Evolutionary conservation across 2,888 invertebrate genomes (phyloP), one percentile per base, ranked within the genome.

Genomic region (Eupithecia dodoneata): DNA sequence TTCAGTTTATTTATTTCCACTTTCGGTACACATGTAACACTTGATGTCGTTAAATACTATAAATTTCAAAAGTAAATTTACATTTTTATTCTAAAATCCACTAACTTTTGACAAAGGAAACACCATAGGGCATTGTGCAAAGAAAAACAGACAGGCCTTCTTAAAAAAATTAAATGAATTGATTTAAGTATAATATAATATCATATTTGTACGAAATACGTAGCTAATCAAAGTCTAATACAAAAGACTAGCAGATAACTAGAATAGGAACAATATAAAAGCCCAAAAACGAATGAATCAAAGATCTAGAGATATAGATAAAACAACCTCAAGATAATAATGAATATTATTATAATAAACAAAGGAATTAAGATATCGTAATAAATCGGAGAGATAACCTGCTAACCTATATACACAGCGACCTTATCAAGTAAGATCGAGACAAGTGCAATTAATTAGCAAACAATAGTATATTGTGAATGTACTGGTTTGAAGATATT

Each of bases 361-460:
- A 15, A 52, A 52, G 52, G 52, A 42, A 12, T 41, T 55, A 44
- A 42, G 44, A 55, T 77, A 82, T 81, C 81, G 42, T 59, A 69
- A 69, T 71, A 74, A 77, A 82, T 80, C 78, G 49, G 44, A 63
- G 71, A 73, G 82, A 80, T 82, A 81, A 77, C 82, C 82, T 79
- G 77, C 71, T 81, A 81, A 82, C 82, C 80, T 77, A 79, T 59
- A 79, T 82, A 79, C 75, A 70, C 66, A 71, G 47, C 52, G 49
- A 72, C 42, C 52, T 79, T 81, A 81, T 82, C 82, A 44, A 65
- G 73, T 69, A 13, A 79, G 76, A 80, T 81, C 76, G 78, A 71
- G 76, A 79, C 77, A 80, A 79, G 78, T 41, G 77, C 76, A 82
- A 76, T 74, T 42, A 74, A 81, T 80, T 76, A 79, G 66, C 76